Conservation (phyloP, 2,888 invertebrate species). For the Hermodice carunculata region DNA sequence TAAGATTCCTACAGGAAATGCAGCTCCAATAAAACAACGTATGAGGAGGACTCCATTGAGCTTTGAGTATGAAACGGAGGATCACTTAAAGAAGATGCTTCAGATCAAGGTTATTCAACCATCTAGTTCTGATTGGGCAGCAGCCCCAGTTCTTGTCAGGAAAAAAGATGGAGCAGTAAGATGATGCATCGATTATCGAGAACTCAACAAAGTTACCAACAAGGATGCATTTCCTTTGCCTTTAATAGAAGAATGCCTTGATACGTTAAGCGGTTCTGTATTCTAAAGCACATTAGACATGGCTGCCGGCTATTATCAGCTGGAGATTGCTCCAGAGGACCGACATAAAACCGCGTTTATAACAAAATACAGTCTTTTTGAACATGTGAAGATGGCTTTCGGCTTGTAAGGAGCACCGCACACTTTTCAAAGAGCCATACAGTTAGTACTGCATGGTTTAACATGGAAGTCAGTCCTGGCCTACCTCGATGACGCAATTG, state of each 20-base stretch:
- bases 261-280: neutral
- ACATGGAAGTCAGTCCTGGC: neutral
- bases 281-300: neutral
- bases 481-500: conserved; percentile 6
- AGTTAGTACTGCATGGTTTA: neutral
- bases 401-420: neutral
- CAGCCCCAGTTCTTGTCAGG: neutral
- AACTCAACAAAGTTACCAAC: neutral
- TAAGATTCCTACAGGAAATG: neutral
- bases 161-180: neutral
- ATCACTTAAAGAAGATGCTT: neutral
- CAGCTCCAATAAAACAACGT: neutral
- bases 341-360: no score
- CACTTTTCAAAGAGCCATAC: neutral
- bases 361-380: neutral
- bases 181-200: neutral
- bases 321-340: conserved; percentile 10
- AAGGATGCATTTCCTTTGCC: neutral
- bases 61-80: neutral
- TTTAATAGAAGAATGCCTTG: neutral
- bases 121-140: neutral
- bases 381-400: neutral
- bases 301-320: neutral
- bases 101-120: neutral
- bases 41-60: neutral